Base-by-base conservation (phyloP, 2,113 vertebrate species). In the Neofelis nebulosa region DNA sequence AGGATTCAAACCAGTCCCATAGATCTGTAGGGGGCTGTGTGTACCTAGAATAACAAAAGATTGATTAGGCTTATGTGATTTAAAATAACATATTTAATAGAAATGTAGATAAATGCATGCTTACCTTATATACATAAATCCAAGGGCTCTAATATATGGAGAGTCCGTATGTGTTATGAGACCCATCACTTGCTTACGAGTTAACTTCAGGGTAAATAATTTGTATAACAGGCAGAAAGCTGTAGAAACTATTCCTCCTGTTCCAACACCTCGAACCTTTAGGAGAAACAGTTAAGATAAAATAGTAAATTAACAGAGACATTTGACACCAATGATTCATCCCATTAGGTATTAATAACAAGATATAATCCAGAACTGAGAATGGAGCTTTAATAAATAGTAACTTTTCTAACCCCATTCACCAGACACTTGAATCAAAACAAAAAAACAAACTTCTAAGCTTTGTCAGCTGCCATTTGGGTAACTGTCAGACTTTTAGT, bases 51-150 rank as follows among this genome's bases (percentile, higher is more conserved):
- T 97, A 41, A 97, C 12, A 98, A 98, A 97, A 97, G 94, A n/a
- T 0, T 50, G n/a, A 73, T 80, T 95, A 97, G 86, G 79, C 38
- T 89, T 97, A 97, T 71, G 79, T 92, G 38, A 96, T 38, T 21
- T 96, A 98, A 82, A 91, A 29, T 27, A 16, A 96, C 27, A 31
- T 29, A 36, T 31, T 83, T 33, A 97, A 12, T 31, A 55, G 31
- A 89, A 66, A 97, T 18, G 36, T 93, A 93, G 80, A 66, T 93
- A 90, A 90, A 96, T 36, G 33, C 41, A 86, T 7, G 55, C 98
- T 96, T 98, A 99, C 99, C 99, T 99, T 99, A 99, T 99, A 98
- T 99, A 99, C 99, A 99, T 99, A 99, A 99, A 99, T 99, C 99
- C 99, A 97, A 99, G 99, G 81, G 99, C 99, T 98, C 99, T 99